Percentiles rank a stretch among this genome's conserved stretches.
These are phyloP conservation scores for Adelges cooleyi DNA, from an alignment of 1,140 invertebrate species.

Conservation along the genomic window DNA sequence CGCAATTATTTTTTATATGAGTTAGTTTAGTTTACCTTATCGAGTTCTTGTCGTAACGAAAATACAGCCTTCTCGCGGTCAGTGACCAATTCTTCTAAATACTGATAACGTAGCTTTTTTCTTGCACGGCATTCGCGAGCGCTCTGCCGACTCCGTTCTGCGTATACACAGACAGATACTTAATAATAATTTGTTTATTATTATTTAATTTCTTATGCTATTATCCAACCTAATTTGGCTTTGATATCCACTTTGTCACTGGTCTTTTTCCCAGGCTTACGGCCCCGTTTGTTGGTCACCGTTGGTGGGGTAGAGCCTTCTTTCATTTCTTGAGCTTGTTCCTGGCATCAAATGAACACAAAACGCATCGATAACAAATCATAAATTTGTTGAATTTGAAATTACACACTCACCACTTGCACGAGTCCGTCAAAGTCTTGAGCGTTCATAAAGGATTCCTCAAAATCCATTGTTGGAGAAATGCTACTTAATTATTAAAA, in stretches of 20 bases:
- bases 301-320: conserved; percentile 47
- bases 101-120: conserved; percentile 94
- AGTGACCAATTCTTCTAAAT: conserved; percentile 87
- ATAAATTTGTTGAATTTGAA: no score
- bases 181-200: not conserved
- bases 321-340: conserved; percentile 45
- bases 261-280: conserved; percentile 75
- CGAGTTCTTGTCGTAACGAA: conserved; percentile 75
- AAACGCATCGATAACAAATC: no score
- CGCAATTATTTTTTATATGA: not conserved
- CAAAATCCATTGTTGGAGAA: conserved; percentile 31
- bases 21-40: conserved; percentile 51
- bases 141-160: conserved; percentile 90
- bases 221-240: conserved; percentile 67
- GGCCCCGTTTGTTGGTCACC: conserved; percentile 53
- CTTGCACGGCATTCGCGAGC: conserved; percentile 91
- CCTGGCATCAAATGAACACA: no score
- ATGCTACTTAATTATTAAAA: not conserved
- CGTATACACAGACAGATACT: conserved; percentile 36
- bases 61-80: conserved; percentile 91
- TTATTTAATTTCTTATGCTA: not conserved
- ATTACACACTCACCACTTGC: conserved; percentile 21
- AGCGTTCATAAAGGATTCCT: conserved; percentile 32
- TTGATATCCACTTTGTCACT: conserved; percentile 86
- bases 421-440: conserved; percentile 30